A percentile compares a stretch with the other conserved stretches of the same genome.
These are phyloP conservation scores for Lepus townsendii DNA, from an alignment of 2,797 vertebrate genomes.

Conservation along the genomic window DNA sequence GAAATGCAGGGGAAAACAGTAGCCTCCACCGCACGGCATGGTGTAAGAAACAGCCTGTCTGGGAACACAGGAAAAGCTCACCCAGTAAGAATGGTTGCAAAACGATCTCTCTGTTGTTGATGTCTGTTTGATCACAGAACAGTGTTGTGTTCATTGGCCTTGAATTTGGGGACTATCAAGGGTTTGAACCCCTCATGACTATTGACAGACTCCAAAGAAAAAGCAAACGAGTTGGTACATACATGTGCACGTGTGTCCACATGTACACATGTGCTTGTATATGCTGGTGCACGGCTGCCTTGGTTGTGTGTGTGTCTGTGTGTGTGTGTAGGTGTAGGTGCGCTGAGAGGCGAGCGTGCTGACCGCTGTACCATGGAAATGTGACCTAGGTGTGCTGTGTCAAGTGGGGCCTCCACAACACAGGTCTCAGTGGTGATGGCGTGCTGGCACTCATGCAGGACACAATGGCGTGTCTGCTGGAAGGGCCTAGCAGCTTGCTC, in stretches of 20 bases:
- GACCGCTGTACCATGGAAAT: too few relatives aligned
- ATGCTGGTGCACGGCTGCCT: too few relatives aligned
- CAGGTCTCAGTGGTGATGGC: conserved; percentile 68
- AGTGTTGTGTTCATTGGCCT: neutral
- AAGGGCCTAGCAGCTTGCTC: conserved; percentile 86
- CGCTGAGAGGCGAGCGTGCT: too few relatives aligned
- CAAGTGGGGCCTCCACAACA: neutral
- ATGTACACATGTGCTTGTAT: neutral
- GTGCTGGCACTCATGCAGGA: conserved; percentile 73
- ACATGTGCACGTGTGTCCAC: rapidly evolving
- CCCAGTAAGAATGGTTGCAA: neutral
- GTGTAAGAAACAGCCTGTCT: rapidly evolving
- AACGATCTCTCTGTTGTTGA: neutral
- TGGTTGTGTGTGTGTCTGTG: too few relatives aligned
- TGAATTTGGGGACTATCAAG: neutral
- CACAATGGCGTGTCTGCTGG: conserved; percentile 85
- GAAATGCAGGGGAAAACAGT: rapidly evolving
- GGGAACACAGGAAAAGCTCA: neutral
- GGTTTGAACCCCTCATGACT: neutral
- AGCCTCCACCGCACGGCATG: rapidly evolving
- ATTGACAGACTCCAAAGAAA: neutral
- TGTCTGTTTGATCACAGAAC: neutral
- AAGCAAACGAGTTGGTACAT: neutral
- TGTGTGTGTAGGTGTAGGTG: rapidly evolving
- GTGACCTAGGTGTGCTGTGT: too few relatives aligned